Conservation (phyloP, 2,888 invertebrate species). For the Ectropis crepuscularia region DNA sequence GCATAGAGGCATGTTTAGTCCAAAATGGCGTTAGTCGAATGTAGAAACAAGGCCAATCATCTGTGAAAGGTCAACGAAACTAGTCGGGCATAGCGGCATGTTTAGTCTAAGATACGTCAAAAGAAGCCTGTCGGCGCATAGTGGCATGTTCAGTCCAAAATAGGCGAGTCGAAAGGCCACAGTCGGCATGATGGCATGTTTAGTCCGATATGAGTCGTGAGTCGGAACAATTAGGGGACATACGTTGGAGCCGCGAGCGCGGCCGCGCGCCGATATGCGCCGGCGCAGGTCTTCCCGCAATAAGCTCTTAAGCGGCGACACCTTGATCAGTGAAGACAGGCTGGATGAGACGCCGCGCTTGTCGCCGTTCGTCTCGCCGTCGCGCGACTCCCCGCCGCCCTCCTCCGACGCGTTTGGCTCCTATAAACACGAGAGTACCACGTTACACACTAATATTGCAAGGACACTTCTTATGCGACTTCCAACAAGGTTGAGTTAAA, state of each 20-base stretch:
- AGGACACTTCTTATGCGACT: too few relatives aligned
- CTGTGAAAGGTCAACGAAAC: too few relatives aligned
- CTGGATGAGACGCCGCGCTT: conserved; percentile 86
- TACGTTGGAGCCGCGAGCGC: conserved; percentile 81
- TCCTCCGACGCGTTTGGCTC: conserved; percentile 71
- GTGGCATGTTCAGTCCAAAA: too few relatives aligned
- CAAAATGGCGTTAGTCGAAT: too few relatives aligned
- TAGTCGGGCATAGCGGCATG: too few relatives aligned
- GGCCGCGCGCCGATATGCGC: conserved; percentile 89
- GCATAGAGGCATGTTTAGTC: too few relatives aligned
- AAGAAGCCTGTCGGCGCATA: too few relatives aligned
- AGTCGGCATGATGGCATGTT: conserved; percentile 2
- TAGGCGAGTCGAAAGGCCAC: too few relatives aligned
- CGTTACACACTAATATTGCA: background rate
- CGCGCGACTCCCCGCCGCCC: conserved; percentile 59
- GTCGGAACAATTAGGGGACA: conserved; percentile 46
- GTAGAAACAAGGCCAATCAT: too few relatives aligned
- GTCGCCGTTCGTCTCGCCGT: conserved; percentile 71
- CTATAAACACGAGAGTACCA: conserved; percentile 45
- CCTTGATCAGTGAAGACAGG: conserved; percentile 91
- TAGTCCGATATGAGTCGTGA: conserved; percentile 8
- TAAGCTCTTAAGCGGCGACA: conserved; percentile 93
- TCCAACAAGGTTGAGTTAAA: too few relatives aligned
- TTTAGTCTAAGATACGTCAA: too few relatives aligned
- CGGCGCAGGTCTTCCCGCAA: conserved; percentile 93